A percentile compares a stretch with the other conserved stretches of the same genome.
phyloP scores from a whole-genome alignment of 1,140 invertebrate species.

The Nomia melanderi region DNA sequence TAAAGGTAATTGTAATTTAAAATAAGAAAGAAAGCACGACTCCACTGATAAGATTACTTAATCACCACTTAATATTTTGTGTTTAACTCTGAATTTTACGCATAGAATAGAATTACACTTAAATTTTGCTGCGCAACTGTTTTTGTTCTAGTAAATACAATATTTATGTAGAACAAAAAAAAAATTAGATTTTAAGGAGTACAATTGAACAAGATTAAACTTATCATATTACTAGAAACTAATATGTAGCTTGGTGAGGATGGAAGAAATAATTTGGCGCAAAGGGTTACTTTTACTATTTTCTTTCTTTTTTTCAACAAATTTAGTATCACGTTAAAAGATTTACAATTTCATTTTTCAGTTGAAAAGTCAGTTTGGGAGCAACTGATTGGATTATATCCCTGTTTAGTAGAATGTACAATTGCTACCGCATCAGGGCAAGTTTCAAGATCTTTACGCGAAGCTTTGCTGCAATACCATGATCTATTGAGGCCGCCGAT shows the following conservation, averaged over 20 bases:
- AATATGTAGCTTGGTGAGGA: neutral
- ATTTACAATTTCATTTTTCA: slow-evolving; percentile 74
- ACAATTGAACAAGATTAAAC: too few species aligned
- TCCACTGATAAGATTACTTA: neutral
- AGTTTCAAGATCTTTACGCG: slow-evolving; percentile 90
- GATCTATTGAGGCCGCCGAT: slow-evolving; percentile 90
- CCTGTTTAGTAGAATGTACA: slow-evolving; percentile 94
- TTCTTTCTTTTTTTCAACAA: neutral
- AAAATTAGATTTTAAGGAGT: too few species aligned
- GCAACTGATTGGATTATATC: slow-evolving; percentile 95
- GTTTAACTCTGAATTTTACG: neutral
- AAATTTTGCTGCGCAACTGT: neutral
- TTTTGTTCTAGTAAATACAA: neutral
- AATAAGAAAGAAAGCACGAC: neutral
- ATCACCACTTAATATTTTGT: neutral
- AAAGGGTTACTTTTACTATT: neutral
- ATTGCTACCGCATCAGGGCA: slow-evolving; percentile 87
- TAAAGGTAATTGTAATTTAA: slow-evolving; percentile 84
- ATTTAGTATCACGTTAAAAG: neutral
- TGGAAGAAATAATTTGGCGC: neutral
- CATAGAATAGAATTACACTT: neutral
- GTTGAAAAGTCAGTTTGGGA: slow-evolving; percentile 95
- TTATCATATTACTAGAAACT: too few species aligned
- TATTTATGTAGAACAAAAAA: too few species aligned
- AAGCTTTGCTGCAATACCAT: slow-evolving; percentile 93